Base-by-base conservation (phyloP, 2,113 vertebrate genomes). In the Pogonocichla stellata region DNA sequence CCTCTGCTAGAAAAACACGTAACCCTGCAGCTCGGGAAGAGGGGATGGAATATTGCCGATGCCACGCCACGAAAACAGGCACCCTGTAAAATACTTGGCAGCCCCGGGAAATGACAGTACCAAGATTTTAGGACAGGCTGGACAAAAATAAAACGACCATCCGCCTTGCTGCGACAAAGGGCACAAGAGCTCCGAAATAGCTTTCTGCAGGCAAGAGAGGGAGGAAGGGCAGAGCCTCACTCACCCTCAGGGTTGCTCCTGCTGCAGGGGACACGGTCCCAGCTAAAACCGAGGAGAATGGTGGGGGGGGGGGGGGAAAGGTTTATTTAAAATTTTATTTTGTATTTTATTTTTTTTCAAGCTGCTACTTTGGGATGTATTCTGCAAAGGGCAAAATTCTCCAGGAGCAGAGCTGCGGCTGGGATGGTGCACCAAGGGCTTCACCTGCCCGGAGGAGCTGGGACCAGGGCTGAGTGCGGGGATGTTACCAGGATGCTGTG, bases 111-210 rank as follows among this genome's bases (percentile, higher is more conserved):
- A 31, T 43, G 65, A 16, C 47, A 81, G 43, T 16, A 20, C 24
- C 62, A 12, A 10, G 73, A 47, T 84, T 93, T 93, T 85, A 87
- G 91, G 86, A 71, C 47, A 22, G 85, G 75, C 58, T 78, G 71
- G 38, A 69, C 47, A 84, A 73, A 74, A 90, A 75, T 47, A 64
- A 92, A 91, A 48, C 12, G 11, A 9, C 61, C 50, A 31, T 43
- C 36, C 24, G 23, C 51, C 47, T 70, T 28, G 57, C 57, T 79
- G 67, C 25, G 66, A 69, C 40, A 62, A 83, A 72, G 58, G 83
- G 79, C 36, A 19, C 80, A 17, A 26, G 77, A 80, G 50, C 54
- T 71, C 81, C 70, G 12, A 77, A 90, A 67, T 26, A 90, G 60
- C 36, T 70, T 84, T 65, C 53, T 1, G 9, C 58, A 54, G 73